Conservation (phyloP, 2,113 vertebrate species). For the Ranitomeya variabilis region DNA sequence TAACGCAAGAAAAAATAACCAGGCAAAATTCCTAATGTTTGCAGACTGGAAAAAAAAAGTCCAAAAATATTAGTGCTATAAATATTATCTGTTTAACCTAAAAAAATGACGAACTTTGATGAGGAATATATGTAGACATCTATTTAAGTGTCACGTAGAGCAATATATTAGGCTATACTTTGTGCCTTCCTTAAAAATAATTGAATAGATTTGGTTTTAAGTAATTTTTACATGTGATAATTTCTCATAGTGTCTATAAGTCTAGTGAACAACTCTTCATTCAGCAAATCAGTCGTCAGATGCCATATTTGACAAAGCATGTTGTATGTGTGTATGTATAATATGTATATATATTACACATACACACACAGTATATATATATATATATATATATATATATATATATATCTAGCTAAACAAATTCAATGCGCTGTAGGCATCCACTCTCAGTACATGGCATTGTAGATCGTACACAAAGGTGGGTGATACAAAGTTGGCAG, state of each 20-base stretch:
- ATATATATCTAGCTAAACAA: constrained; percentile 64
- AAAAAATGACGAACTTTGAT: not conserved
- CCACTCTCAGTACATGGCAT: constrained; percentile 82
- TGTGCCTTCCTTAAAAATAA: not conserved
- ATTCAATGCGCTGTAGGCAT: constrained; percentile 78
- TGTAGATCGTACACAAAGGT: constrained; percentile 87
- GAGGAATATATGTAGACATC: not conserved
- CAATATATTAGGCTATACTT: not conserved
- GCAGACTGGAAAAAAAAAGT: not conserved
- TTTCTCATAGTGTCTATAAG: not conserved
- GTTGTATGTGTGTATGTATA: not conserved
- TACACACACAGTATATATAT: not conserved
- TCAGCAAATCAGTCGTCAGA: not conserved
- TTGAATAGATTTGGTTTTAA: not conserved
- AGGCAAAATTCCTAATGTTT: not conserved
- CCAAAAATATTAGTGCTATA: not conserved
- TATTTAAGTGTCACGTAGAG: not conserved
- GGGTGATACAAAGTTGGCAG: constrained; percentile 77
- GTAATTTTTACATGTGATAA: not conserved
- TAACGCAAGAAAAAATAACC: constrained; percentile 70
- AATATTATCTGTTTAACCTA: not conserved
- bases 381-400: not conserved
- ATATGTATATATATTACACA: constrained; percentile 1
- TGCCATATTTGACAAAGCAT: not conserved
- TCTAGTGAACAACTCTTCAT: not conserved